Evolutionary conservation across 2,113 vertebrate species (phyloP).

Genomic region (Podilymbus podiceps): DNA sequence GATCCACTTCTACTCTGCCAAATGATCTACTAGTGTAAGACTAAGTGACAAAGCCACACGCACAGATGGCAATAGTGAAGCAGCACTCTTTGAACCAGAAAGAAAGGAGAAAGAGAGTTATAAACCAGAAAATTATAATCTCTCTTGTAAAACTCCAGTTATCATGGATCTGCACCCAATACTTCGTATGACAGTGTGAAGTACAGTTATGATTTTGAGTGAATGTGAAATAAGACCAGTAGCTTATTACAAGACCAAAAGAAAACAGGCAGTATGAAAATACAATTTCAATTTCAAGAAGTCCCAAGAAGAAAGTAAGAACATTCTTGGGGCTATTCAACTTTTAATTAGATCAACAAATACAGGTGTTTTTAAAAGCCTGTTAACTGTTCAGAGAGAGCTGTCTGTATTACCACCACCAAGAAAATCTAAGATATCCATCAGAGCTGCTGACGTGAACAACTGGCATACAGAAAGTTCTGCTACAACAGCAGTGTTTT

Average conservation of each 20-base stretch:
- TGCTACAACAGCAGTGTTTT: background rate
- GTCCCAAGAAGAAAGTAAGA: background rate
- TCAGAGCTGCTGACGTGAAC: background rate
- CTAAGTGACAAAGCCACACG: background rate
- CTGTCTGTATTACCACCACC: background rate
- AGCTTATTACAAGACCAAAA: background rate
- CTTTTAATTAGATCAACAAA: background rate
- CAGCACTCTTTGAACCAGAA: background rate
- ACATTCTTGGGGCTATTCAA: background rate
- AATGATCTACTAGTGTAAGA: background rate
- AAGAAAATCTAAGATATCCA: background rate
- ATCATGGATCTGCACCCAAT: fast-evolving
- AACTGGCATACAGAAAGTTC: background rate
- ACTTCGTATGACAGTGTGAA: background rate
- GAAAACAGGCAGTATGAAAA: background rate
- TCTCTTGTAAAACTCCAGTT: background rate
- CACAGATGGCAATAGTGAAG: background rate
- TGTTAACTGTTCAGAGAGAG: background rate
- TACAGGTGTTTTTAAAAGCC: background rate
- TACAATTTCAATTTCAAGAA: background rate
- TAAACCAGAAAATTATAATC: background rate
- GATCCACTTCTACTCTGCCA: background rate
- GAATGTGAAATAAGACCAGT: background rate
- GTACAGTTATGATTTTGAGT: background rate
- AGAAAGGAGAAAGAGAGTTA: background rate